Percentiles rank a stretch among this genome's conserved stretches.
Conservation (phyloP, 1,140 invertebrate species). For the Choristoneura fumiferana region DNA sequence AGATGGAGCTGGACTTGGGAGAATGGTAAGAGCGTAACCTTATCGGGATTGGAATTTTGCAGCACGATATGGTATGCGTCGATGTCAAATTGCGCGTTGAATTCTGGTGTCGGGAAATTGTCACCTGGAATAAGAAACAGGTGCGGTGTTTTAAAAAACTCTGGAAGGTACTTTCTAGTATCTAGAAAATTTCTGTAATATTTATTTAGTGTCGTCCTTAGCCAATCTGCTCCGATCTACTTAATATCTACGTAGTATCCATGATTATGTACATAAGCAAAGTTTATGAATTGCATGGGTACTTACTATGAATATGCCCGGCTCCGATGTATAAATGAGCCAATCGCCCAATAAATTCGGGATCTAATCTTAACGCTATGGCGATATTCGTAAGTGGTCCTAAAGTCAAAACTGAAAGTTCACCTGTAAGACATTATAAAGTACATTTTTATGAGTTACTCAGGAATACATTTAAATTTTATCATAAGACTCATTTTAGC, state of each 20-base stretch:
- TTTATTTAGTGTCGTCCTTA: no score
- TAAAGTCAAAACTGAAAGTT: slow-evolving; percentile 49
- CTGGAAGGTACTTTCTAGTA: no score
- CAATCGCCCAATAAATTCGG: slow-evolving; percentile 47
- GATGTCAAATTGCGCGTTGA: slow-evolving; percentile 58
- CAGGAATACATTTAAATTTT: not conserved
- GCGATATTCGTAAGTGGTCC: slow-evolving; percentile 61
- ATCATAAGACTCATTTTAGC: no score
- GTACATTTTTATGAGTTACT: not conserved
- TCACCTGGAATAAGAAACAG: no score
- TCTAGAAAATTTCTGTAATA: no score
- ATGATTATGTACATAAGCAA: no score
- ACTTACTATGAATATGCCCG: slow-evolving; percentile 59
- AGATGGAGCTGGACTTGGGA: slow-evolving; percentile 49
- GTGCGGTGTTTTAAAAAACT: no score
- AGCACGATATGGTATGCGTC: slow-evolving; percentile 58
- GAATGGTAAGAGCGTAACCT: slow-evolving; percentile 60
- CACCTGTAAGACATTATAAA: slow-evolving; percentile 33
- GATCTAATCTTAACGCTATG: slow-evolving; percentile 52
- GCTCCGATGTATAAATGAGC: slow-evolving; percentile 58
- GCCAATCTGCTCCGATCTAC: no score
- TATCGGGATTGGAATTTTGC: slow-evolving; percentile 48
- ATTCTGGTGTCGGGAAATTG: slow-evolving; percentile 39
- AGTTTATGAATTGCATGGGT: no score
- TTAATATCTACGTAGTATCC: no score